Evolutionary conservation across 1,140 invertebrate species (phyloP).

Genomic region (Drosophila miranda): DNA sequence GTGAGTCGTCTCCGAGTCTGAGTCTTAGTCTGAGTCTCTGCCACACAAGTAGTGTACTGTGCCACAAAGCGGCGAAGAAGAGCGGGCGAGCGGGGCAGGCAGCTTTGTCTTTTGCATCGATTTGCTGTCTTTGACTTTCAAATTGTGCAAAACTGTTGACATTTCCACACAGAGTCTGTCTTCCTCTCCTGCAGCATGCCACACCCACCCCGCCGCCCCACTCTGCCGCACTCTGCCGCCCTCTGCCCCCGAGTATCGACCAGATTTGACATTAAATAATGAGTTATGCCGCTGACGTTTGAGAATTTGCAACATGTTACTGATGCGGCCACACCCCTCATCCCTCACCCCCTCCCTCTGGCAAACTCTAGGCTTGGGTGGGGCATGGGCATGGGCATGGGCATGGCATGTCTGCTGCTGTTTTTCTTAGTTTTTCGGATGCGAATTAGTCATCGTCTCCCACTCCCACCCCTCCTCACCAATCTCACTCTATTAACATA

Average conservation of each 20-base stretch:
- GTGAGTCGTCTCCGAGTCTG: too few relatives aligned
- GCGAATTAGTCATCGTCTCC: conserved; percentile 56
- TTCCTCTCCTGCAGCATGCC: conserved; percentile 11
- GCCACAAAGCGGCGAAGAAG: not conserved
- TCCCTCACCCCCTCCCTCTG: not conserved
- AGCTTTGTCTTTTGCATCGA: conserved; percentile 49
- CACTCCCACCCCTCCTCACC: too few relatives aligned
- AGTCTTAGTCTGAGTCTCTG: conserved; percentile 2
- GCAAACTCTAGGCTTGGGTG: conserved; percentile 1
- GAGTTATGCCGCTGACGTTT: conserved; percentile 73
- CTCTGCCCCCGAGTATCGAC: conserved; percentile 41
- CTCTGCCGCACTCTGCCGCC: conserved; percentile 10
- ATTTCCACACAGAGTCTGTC: conserved; percentile 34
- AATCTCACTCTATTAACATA: conserved; percentile 46
- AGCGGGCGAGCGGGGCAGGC: not conserved
- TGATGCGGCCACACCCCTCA: not conserved
- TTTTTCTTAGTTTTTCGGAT: conserved; percentile 17
- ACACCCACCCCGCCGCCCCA: not conserved
- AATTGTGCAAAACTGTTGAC: conserved; percentile 76
- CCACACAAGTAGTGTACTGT: conserved; percentile 15
- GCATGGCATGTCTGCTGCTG: not conserved
- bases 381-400: conserved; percentile 1
- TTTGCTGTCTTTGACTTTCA: conserved; percentile 70
- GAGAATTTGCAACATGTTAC: conserved; percentile 73
- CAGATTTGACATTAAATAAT: conserved; percentile 81